Conservation (phyloP, 2,113 vertebrate genomes). For the Nesoenas mayeri region DNA sequence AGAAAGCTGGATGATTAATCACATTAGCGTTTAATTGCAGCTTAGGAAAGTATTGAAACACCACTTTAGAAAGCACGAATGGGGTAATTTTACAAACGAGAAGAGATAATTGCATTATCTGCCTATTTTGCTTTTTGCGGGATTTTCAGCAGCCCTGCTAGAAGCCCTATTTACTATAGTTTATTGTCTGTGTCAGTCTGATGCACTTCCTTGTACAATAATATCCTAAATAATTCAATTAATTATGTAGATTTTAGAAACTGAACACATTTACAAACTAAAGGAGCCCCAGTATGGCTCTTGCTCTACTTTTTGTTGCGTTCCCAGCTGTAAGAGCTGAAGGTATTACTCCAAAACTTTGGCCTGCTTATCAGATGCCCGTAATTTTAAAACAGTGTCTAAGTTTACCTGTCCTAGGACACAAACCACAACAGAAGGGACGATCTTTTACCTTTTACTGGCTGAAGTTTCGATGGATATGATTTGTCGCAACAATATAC, state of each 20-base stretch:
- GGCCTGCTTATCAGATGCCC: not conserved
- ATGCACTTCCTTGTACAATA: not conserved
- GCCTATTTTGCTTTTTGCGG: not conserved
- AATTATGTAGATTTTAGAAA: not conserved
- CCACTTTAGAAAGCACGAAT: not conserved
- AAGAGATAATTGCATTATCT: not conserved
- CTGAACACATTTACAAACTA: not conserved
- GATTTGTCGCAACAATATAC: not conserved
- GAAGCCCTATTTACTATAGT: not conserved
- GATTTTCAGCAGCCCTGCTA: not conserved
- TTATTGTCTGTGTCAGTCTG: not conserved
- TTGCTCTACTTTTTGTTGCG: not conserved
- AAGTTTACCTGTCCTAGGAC: not conserved
- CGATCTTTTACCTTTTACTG: not conserved
- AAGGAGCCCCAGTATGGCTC: not conserved
- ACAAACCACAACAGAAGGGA: too few relatives aligned
- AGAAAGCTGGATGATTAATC: not conserved
- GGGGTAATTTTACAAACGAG: accelerated
- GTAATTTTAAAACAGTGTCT: not conserved
- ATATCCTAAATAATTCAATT: not conserved
- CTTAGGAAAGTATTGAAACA: not conserved
- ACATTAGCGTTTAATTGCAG: not conserved
- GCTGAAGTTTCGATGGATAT: not conserved
- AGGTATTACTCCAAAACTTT: not conserved
- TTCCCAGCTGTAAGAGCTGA: not conserved